These are phyloP conservation scores for Cotesia glomerata DNA, from an alignment of 1,140 invertebrate species.

Conservation along the genomic window DNA sequence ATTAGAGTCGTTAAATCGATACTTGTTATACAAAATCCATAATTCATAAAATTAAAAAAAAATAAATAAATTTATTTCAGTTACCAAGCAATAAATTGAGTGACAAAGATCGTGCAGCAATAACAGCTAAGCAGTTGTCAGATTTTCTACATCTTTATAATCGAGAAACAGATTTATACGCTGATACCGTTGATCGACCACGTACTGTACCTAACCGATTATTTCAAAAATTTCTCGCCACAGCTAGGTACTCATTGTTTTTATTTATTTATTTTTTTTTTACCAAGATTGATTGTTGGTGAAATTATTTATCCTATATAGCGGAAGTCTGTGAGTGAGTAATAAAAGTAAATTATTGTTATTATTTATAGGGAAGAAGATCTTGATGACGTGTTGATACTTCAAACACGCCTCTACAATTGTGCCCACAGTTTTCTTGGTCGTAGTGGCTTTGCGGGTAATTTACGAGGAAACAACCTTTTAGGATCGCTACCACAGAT, in stretches of 20 bases:
- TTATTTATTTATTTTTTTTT: not conserved
- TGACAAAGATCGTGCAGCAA: slow-evolving; percentile 83
- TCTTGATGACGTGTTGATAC: slow-evolving; percentile 69
- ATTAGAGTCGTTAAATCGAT: too few relatives aligned
- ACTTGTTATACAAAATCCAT: slow-evolving; percentile 3
- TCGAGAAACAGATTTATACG: slow-evolving; percentile 79
- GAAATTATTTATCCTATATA: slow-evolving; percentile 6
- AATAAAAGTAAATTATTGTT: slow-evolving; percentile 11
- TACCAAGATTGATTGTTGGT: not conserved
- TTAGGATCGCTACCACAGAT: slow-evolving; percentile 61
- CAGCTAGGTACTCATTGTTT: slow-evolving; percentile 52
- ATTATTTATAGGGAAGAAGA: slow-evolving; percentile 66
- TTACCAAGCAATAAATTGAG: slow-evolving; percentile 77
- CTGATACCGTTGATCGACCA: slow-evolving; percentile 71
- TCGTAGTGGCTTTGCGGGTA: slow-evolving; percentile 59
- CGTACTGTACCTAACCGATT: slow-evolving; percentile 67
- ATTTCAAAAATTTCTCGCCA: slow-evolving; percentile 67
- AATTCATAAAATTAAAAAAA: not conserved
- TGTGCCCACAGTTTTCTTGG: slow-evolving; percentile 72
- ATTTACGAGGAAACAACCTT: slow-evolving; percentile 55
- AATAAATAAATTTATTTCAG: slow-evolving; percentile 52
- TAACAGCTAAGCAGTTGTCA: slow-evolving; percentile 89
- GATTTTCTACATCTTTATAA: slow-evolving; percentile 91
- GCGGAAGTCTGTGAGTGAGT: slow-evolving; percentile 5
- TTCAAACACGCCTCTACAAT: slow-evolving; percentile 71